These are phyloP conservation scores for Tethya wilhelma DNA, from an alignment of 37 sponge, comb jelly and placozoan genomes.

Conservation along the genomic window DNA sequence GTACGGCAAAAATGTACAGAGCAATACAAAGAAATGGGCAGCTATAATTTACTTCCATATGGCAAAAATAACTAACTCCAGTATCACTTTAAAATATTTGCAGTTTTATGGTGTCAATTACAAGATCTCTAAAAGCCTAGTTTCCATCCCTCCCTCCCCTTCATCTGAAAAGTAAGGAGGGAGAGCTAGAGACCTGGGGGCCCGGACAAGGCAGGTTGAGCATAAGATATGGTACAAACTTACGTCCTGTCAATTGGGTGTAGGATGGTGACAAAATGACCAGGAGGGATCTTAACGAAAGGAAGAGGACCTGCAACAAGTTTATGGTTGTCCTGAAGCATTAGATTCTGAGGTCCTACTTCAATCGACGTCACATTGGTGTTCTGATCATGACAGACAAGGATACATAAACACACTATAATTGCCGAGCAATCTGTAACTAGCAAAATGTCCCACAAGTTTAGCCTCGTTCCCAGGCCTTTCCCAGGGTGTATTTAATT, in stretches of 20 bases:
- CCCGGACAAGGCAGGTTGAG: neutral
- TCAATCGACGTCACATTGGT: constrained; percentile 82
- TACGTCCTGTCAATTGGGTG: constrained; percentile 78
- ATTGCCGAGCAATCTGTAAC: neutral
- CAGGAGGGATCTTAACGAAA: constrained; percentile 84
- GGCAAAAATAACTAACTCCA: too few relatives aligned
- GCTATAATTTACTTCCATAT: too few relatives aligned
- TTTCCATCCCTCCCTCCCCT: too few relatives aligned
- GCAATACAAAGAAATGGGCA: too few relatives aligned
- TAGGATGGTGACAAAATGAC: constrained; percentile 67
- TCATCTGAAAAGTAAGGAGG: too few relatives aligned
- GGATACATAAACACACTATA: neutral
- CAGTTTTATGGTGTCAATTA: too few relatives aligned
- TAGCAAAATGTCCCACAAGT: too few relatives aligned
- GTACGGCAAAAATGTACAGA: too few relatives aligned
- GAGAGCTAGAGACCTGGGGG: neutral
- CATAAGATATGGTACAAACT: neutral
- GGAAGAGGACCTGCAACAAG: constrained; percentile 72
- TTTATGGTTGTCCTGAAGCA: constrained; percentile 84
- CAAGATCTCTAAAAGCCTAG: too few relatives aligned
- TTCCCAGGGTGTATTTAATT: too few relatives aligned
- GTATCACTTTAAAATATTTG: too few relatives aligned
- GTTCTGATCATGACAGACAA: constrained; percentile 55
- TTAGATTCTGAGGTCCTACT: constrained; percentile 85
- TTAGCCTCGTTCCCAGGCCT: too few relatives aligned